These are phyloP conservation scores for Stegodyphus dumicola DNA, from an alignment of 1,140 invertebrate genomes.

Conservation along the genomic window DNA sequence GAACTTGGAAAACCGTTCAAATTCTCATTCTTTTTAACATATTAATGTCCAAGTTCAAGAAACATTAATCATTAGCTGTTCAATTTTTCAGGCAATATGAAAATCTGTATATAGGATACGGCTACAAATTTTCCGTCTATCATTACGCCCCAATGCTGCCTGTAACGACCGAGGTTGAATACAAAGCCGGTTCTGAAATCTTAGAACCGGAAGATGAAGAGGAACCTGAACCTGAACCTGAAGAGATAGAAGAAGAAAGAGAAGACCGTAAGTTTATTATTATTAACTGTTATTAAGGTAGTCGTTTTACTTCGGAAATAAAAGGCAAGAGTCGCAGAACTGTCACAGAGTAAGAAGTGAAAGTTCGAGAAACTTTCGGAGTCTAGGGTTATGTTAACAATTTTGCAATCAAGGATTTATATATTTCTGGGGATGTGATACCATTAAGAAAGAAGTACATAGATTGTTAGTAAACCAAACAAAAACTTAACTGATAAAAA, in stretches of 20 bases:
- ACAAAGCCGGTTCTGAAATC: neutral
- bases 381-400: too few species aligned
- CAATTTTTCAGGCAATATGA: conserved; percentile 9
- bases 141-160: neutral
- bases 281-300: neutral
- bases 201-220: neutral
- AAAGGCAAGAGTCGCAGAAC: neutral
- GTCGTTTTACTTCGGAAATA: neutral
- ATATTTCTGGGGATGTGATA: too few species aligned
- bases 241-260: neutral
- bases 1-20: neutral
- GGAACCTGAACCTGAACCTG: neutral
- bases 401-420: too few species aligned
- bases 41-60: neutral
- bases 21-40: neutral
- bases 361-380: too few species aligned
- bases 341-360: too few species aligned
- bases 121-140: conserved; percentile 19
- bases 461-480: too few species aligned
- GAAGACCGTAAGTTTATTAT: neutral
- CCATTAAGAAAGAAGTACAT: too few species aligned
- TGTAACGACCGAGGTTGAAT: neutral
- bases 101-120: conserved; percentile 23
- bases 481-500: too few species aligned
- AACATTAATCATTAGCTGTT: neutral